Percentiles rank a stretch among this genome's conserved stretches.
phyloP scores from a whole-genome alignment of 2,113 vertebrate species.

The Neotoma lepida region DNA sequence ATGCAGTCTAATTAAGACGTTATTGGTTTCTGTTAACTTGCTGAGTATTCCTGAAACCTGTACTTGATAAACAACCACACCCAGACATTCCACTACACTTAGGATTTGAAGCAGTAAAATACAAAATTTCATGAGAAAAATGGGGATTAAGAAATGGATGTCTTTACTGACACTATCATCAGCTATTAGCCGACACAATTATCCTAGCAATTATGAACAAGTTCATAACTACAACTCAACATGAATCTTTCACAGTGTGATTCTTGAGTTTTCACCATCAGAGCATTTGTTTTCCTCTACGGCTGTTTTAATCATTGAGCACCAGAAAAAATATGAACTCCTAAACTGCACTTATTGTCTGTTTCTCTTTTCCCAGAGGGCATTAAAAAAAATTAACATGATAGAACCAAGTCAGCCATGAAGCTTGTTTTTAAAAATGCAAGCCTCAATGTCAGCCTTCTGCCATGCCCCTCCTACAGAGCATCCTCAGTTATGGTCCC shows the following conservation, averaged over 20 bases:
- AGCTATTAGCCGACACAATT: slow-evolving; percentile 57
- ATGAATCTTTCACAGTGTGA: slow-evolving; percentile 18
- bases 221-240: neutral
- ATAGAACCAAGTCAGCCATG: neutral
- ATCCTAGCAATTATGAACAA: slow-evolving; percentile 25
- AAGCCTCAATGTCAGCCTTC: neutral
- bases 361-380: slow-evolving; percentile 17
- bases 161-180: neutral
- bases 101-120: slow-evolving; percentile 51
- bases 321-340: slow-evolving; percentile 38
- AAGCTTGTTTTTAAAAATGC: slow-evolving; percentile 39
- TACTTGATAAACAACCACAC: slow-evolving; percentile 67
- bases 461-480: fast-evolving
- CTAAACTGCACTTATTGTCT: slow-evolving; percentile 2
- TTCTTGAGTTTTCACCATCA: slow-evolving; percentile 34
- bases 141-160: slow-evolving; percentile 9
- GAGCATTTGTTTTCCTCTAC: slow-evolving; percentile 1
- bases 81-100: slow-evolving; percentile 33
- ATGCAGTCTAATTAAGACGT: slow-evolving; percentile 64
- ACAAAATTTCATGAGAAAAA: slow-evolving; percentile 52
- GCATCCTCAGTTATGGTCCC: neutral
- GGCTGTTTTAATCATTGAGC: slow-evolving; percentile 48
- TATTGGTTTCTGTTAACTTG: slow-evolving; percentile 68
- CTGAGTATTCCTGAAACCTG: slow-evolving; percentile 51
- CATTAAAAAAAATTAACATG: neutral